Evolutionary conservation across 2,113 vertebrate species (phyloP), one percentile per base, ranked within the genome.

Genomic region (Callipepla squamata): DNA sequence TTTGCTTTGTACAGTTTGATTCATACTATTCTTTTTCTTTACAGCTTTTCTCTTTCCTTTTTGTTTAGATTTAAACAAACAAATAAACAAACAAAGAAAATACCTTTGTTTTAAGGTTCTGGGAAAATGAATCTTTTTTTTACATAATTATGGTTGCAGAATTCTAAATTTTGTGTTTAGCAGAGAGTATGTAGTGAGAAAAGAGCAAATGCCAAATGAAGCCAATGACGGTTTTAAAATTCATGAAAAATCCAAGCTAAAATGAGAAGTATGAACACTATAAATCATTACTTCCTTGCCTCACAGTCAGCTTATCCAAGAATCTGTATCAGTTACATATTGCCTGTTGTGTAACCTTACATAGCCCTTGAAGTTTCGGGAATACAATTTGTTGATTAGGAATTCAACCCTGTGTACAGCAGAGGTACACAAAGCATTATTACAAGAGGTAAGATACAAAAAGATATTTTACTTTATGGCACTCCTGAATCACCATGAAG

Each of bases 151-250:
- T 93, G 81, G 72, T 91, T 96, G 93, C 30, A 12, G 85, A 93
- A 92, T 96, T 96, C 84, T 87, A 94, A 95, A 94, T 96, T 96
- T 91, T 94, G 89, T 95, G 89, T 95, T 82, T 95, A 72, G 90
- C 93, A 92, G 85, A 93, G 95, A 91, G 85, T 94, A 92, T 92
- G 76, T 94, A 95, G 91, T 82, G 91, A 95, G 95, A 94, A 91
- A 96, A 93, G 95, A 95, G 91, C 91, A 96, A 95, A 94, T 95
- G 89, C 95, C 95, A 96, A 94, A 93, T 94, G 93, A 96, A 95
- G 91, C 93, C 95, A 96, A 95, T 93, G 93, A 96, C 72, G 80
- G 85, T 82, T 96, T 96, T 93, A 95, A 96, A 95, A 95, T 96
- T 96, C 93, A 96, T 95, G 87, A 96, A 96, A 96, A 96, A 96